Conservation (phyloP, 2,888 invertebrate genomes). For the Zaprionus obscuricornis region DNA sequence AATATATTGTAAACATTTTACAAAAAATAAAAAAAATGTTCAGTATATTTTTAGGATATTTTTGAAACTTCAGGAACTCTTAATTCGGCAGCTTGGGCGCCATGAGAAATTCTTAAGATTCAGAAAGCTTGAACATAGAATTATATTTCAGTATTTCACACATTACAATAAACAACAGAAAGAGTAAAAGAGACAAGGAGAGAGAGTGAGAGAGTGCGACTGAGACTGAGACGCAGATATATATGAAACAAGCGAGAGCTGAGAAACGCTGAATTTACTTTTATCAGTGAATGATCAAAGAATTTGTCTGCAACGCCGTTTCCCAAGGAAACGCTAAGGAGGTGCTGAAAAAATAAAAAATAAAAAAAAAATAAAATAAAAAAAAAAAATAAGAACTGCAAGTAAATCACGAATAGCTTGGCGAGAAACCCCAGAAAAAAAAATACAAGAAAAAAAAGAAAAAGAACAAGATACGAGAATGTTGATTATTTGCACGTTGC, state of each 20-base stretch:
- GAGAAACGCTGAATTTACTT: constrained; percentile 54
- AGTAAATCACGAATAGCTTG: constrained; percentile 76
- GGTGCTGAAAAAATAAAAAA: constrained; percentile 60
- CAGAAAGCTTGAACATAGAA: constrained; percentile 12
- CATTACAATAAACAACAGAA: too few species aligned
- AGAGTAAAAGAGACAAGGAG: too few species aligned
- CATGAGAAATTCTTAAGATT: constrained; percentile 23
- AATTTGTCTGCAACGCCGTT: constrained; percentile 53
- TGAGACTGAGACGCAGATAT: too few species aligned
- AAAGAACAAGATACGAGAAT: constrained; percentile 74
- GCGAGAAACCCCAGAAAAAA: constrained; percentile 41
- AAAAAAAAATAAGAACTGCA: constrained; percentile 37
- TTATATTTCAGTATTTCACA: too few species aligned
- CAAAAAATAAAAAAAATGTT: too few species aligned
- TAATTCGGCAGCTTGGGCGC: too few species aligned
- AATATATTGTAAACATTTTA: too few species aligned
- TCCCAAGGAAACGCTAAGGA: constrained; percentile 67
- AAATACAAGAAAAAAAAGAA: too few species aligned
- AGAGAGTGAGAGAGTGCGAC: too few species aligned
- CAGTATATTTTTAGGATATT: too few species aligned
- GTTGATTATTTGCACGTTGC: constrained; percentile 79
- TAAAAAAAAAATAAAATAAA: constrained; percentile 1
- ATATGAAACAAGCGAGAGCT: not conserved
- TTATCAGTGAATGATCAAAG: constrained; percentile 64
- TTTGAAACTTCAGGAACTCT: too few species aligned